Evolutionary conservation across 1,140 invertebrate species (phyloP).

Genomic region (Acromyrmex heyeri): DNA sequence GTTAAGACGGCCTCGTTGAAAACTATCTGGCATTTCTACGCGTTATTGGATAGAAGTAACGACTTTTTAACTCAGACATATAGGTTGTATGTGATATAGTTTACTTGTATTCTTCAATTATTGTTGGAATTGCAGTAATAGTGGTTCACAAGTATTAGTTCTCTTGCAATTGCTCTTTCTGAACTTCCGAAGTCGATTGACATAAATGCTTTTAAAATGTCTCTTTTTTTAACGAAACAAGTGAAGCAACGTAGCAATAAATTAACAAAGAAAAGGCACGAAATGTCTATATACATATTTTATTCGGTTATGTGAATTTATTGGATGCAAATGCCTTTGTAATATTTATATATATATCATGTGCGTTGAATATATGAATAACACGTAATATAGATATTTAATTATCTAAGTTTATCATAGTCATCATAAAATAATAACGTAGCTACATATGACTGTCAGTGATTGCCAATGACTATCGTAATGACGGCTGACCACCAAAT

Average conservation of each 20-base stretch:
- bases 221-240: background rate
- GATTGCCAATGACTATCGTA: conserved; percentile 7
- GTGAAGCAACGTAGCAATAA: background rate
- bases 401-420: background rate
- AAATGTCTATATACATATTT: background rate
- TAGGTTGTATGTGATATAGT: background rate
- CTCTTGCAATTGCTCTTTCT: background rate
- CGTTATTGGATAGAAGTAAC: conserved; percentile 32
- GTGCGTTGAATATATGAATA: background rate
- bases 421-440: background rate
- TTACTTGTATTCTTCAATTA: conserved; percentile 11
- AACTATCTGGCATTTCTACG: conserved; percentile 24
- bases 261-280: background rate
- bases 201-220: background rate
- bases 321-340: background rate
- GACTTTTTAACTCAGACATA: conserved; percentile 28
- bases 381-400: background rate
- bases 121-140: conserved; percentile 30
- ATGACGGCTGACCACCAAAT: conserved; percentile 21
- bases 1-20: conserved; percentile 16
- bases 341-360: background rate
- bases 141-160: background rate
- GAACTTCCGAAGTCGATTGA: conserved; percentile 3
- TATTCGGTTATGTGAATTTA: background rate
- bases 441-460: background rate